These are phyloP conservation scores for Rhinolophus sinicus DNA, from an alignment of 2,113 vertebrate species.

Conservation along the genomic window DNA sequence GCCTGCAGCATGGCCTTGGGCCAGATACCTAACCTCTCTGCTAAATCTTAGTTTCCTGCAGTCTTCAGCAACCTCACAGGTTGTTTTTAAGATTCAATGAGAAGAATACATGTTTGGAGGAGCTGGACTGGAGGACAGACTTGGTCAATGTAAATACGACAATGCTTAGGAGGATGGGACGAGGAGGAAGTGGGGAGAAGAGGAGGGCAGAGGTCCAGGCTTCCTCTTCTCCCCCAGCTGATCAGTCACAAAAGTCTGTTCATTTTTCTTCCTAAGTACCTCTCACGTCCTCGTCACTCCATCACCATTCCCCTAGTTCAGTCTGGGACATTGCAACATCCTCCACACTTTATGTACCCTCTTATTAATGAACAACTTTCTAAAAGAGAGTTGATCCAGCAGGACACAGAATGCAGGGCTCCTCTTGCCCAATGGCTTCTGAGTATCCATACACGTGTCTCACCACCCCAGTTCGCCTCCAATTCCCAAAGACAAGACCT, in stretches of 20 bases:
- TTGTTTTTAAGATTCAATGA: neutral
- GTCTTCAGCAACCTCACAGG: neutral
- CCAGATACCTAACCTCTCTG: neutral
- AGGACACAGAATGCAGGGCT: neutral
- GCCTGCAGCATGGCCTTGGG: neutral
- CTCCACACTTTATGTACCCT: neutral
- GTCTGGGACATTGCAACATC: neutral
- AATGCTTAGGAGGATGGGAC: no score
- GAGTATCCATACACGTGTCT: neutral
- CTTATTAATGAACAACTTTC: neutral
- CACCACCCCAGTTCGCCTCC: neutral
- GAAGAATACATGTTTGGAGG: neutral
- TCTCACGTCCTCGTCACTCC: neutral
- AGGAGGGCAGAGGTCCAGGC: accelerated
- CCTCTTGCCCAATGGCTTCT: neutral
- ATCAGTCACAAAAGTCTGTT: neutral
- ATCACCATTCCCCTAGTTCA: neutral
- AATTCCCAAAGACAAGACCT: neutral
- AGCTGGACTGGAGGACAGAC: neutral
- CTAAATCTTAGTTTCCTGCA: neutral
- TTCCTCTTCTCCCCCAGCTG: neutral
- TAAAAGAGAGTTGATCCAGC: neutral
- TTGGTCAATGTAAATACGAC: neutral
- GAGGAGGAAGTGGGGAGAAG: neutral
- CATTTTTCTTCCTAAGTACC: neutral